phyloP scores from a whole-genome alignment of 1,140 invertebrate species.

The Diorhabda sublineata region DNA sequence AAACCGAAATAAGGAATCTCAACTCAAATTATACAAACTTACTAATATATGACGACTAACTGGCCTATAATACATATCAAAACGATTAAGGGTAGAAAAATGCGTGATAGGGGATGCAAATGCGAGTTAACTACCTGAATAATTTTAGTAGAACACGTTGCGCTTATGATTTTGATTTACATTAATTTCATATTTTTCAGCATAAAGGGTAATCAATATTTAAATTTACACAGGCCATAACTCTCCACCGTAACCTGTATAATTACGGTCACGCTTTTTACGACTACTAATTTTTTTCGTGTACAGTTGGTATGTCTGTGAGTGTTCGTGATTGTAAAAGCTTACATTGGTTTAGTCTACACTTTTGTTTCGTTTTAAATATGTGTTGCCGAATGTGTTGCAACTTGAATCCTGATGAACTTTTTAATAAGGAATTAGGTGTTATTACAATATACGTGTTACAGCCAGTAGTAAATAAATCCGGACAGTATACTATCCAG shows the following conservation, averaged over 20 bases:
- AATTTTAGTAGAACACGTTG: constrained; percentile 47
- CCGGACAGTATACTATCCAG: too few species aligned
- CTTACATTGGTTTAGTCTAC: not conserved
- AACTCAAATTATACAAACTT: too few species aligned
- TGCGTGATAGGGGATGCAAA: constrained; percentile 46
- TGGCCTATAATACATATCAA: too few species aligned
- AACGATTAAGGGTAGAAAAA: constrained; percentile 27
- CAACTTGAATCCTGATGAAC: too few species aligned
- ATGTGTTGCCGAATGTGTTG: not conserved
- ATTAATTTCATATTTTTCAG: constrained; percentile 49
- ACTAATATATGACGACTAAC: too few species aligned
- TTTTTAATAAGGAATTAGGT: too few species aligned
- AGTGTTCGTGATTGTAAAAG: not conserved
- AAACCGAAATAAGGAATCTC: too few species aligned
- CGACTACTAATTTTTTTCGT: constrained; percentile 13
- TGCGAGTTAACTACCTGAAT: constrained; percentile 46
- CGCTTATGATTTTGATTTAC: constrained; percentile 49
- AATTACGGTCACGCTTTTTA: constrained; percentile 31
- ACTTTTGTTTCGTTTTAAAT: not conserved
- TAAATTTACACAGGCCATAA: constrained; percentile 30
- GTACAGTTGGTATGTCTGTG: not conserved
- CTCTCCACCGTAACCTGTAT: constrained; percentile 15
- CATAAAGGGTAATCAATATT: constrained; percentile 45
- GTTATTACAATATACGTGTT: too few species aligned
- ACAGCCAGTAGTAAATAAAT: too few species aligned